phyloP scores from a whole-genome alignment of 2,888 invertebrate genomes.

The Allygus modestus region DNA sequence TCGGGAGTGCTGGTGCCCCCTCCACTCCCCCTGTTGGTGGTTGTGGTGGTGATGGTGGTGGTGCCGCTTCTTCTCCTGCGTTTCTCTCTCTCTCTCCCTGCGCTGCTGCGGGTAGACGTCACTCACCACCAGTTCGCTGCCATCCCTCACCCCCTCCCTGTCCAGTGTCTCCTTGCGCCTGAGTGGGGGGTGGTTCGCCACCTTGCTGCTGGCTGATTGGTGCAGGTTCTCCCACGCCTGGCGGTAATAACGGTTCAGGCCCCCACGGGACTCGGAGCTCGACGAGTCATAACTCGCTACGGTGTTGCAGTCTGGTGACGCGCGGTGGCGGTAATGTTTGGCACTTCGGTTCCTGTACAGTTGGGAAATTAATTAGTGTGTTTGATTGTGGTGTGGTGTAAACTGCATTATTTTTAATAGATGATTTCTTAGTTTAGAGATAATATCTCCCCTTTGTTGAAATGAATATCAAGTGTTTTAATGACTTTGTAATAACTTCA shows the following conservation, averaged over 20 bases:
- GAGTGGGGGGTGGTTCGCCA: conserved; percentile 77
- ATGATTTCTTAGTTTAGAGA: conserved; percentile 61
- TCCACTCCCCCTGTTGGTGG: conserved; percentile 77
- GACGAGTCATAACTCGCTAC: conserved; percentile 94
- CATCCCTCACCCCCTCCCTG: conserved; percentile 81
- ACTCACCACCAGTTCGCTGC: conserved; percentile 86
- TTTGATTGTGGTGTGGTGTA: no score
- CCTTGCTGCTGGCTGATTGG: conserved; percentile 84
- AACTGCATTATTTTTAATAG: no score
- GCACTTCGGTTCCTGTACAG: conserved; percentile 86
- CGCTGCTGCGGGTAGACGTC: conserved; percentile 75
- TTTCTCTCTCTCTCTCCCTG: conserved; percentile 78
- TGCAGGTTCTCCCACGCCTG: conserved; percentile 96
- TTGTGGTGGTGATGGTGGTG: conserved; percentile 80
- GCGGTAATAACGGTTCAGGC: conserved; percentile 91
- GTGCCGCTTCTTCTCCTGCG: conserved; percentile 86
- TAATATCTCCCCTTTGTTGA: no score
- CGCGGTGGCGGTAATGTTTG: conserved; percentile 92
- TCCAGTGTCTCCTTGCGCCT: conserved; percentile 85
- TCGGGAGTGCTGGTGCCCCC: conserved; percentile 75
- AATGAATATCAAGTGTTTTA: no score
- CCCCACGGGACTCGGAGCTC: conserved; percentile 89
- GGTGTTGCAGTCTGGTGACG: conserved; percentile 93
- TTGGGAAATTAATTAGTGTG: neutral
- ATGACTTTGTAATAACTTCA: no score